Percentiles rank a stretch among this genome's conserved stretches.
Evolutionary conservation across 1,140 invertebrate genomes (phyloP).

Genomic region (Drosophila micromelanica): DNA sequence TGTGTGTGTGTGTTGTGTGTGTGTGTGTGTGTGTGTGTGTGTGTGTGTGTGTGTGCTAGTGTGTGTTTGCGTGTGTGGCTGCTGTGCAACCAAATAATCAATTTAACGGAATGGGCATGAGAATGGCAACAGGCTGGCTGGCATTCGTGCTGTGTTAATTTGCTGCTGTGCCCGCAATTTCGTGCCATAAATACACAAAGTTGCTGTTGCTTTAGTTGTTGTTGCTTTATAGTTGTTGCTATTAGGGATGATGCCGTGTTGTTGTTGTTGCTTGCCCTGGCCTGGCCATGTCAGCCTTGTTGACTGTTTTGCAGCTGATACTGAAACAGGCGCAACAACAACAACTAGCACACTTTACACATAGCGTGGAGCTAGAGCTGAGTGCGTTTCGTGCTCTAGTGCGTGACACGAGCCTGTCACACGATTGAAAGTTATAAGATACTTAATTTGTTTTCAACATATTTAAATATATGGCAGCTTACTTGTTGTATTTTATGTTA

Average conservation of each 20-base stretch:
- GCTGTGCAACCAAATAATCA: conserved; percentile 67
- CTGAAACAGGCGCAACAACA: conserved; percentile 32
- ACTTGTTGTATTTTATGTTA: too few species aligned
- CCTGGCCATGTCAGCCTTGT: conserved; percentile 36
- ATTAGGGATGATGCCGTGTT: conserved; percentile 22
- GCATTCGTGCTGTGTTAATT: conserved; percentile 75
- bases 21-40: conserved; percentile 16
- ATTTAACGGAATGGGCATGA: conserved; percentile 61
- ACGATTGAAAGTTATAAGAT: too few species aligned
- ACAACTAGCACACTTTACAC: conserved; percentile 17
- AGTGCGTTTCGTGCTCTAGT: conserved; percentile 9
- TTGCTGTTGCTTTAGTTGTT: conserved; percentile 18
- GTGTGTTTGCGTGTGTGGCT: too few species aligned
- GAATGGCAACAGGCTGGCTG: conserved; percentile 68
- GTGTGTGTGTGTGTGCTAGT: conserved; percentile 32
- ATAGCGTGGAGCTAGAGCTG: conserved; percentile 28
- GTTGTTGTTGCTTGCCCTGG: conserved; percentile 10
- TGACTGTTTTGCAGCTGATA: conserved; percentile 54
- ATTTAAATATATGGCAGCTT: too few species aligned
- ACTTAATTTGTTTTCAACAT: too few species aligned
- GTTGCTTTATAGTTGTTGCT: conserved; percentile 12
- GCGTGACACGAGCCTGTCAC: not conserved
- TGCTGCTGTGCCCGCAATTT: conserved; percentile 79
- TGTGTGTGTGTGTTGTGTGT: conserved; percentile 35
- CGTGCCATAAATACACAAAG: conserved; percentile 72